These are phyloP conservation scores for Microcebus ravelobensis DNA, from an alignment of 2,113 vertebrate genomes.

Conservation along the genomic window DNA sequence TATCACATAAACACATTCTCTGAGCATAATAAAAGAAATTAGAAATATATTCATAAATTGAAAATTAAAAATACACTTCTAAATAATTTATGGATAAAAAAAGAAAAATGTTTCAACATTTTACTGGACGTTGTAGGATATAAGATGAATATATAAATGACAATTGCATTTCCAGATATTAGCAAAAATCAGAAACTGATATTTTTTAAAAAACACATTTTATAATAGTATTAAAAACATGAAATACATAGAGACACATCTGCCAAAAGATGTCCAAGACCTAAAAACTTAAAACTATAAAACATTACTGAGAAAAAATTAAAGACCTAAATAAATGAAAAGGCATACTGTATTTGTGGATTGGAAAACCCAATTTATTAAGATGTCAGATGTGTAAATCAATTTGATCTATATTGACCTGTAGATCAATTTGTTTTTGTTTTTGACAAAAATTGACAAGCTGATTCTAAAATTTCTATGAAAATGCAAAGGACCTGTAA, in stretches of 20 bases:
- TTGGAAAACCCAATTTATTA: background rate
- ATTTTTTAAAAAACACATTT: background rate
- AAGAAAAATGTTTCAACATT: background rate
- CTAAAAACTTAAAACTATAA: background rate
- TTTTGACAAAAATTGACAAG: background rate
- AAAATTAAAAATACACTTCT: background rate
- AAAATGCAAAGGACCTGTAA: background rate
- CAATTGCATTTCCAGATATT: background rate
- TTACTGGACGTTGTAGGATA: background rate
- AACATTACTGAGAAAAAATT: background rate
- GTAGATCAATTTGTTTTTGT: background rate
- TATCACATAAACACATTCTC: background rate
- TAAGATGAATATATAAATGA: background rate
- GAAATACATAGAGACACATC: background rate
- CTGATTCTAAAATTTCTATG: background rate
- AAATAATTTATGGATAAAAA: background rate
- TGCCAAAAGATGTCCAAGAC: background rate
- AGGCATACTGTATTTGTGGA: background rate
- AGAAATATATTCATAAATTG: background rate
- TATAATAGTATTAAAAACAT: background rate
- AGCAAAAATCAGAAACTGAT: background rate
- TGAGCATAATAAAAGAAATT: background rate
- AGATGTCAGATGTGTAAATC: background rate
- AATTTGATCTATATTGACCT: too few species aligned
- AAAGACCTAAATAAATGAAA: background rate